phyloP scores from a whole-genome alignment of 2,797 vertebrate species.

The Sebastes nivosus region DNA sequence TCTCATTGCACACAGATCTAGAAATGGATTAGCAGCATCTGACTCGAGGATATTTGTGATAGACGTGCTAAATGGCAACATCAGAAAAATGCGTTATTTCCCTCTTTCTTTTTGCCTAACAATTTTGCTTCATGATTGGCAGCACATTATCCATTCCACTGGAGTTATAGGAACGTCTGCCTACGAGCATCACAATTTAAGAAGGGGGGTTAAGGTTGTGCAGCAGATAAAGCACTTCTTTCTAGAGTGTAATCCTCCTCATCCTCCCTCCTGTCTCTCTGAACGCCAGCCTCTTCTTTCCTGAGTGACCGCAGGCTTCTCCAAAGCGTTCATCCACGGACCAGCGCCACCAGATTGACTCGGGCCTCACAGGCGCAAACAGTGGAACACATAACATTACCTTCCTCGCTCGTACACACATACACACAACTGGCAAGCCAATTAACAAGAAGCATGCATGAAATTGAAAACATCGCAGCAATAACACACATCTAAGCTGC shows the following conservation, averaged over 20 bases:
- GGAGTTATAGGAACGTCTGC: no score
- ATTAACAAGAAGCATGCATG: conserved; percentile 55
- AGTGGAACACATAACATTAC: conserved; percentile 11
- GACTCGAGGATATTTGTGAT: not conserved
- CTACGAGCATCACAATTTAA: not conserved
- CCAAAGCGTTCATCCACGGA: conserved; percentile 17
- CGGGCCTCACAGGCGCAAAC: conserved; percentile 5
- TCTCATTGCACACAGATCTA: not conserved
- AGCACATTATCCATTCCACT: not conserved
- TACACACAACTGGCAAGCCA: conserved; percentile 24
- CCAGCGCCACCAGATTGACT: conserved; percentile 33
- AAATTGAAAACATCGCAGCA: conserved; percentile 51
- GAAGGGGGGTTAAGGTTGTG: not conserved
- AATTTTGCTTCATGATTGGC: not conserved
- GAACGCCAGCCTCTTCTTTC: conserved; percentile 16
- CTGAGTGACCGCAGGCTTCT: conserved; percentile 11
- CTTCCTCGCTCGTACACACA: not conserved
- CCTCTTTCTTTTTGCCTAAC: not conserved
- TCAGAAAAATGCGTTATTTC: not conserved
- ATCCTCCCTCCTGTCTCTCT: not conserved
- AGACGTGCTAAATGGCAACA: not conserved
- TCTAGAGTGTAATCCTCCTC: conserved; percentile 17
- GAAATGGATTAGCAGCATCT: not conserved
- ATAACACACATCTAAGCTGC: conserved; percentile 40
- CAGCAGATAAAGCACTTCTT: conserved; percentile 4